Conservation (phyloP, 2,113 vertebrate species). For the Phoenicopterus ruber region DNA sequence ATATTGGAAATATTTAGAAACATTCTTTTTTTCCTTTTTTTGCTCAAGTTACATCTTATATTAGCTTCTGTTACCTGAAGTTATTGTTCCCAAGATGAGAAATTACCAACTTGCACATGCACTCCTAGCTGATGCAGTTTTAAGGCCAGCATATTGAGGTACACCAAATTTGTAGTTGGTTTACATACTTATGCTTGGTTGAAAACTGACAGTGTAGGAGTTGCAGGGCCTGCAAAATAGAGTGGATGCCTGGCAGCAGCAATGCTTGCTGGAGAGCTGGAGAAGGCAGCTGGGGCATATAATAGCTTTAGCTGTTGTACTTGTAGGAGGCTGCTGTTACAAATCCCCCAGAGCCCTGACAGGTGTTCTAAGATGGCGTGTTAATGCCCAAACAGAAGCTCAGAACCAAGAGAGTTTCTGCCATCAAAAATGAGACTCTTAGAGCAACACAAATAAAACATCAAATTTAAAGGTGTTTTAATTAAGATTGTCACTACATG, state of each 20-base stretch:
- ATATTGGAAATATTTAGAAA: not conserved
- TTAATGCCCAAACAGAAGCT: not conserved
- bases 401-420: not conserved
- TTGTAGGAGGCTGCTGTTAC: not conserved
- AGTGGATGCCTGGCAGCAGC: not conserved
- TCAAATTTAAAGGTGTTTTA: not conserved
- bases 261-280: not conserved
- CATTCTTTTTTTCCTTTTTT: not conserved
- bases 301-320: not conserved
- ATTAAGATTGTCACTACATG: not conserved
- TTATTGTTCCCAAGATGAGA: not conserved
- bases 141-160: not conserved
- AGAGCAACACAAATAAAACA: not conserved
- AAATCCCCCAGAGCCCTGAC: not conserved
- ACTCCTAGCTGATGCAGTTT: not conserved
- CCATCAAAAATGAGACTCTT: not conserved
- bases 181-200: not conserved
- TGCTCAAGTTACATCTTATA: not conserved
- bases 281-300: not conserved
- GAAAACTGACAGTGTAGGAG: not conserved
- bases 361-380: not conserved
- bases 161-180: not conserved
- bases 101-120: not conserved
- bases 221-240: not conserved
- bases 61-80: not conserved